phyloP scores from a whole-genome alignment of 2,113 vertebrate species.

The Chascanopsetta lugubris region DNA sequence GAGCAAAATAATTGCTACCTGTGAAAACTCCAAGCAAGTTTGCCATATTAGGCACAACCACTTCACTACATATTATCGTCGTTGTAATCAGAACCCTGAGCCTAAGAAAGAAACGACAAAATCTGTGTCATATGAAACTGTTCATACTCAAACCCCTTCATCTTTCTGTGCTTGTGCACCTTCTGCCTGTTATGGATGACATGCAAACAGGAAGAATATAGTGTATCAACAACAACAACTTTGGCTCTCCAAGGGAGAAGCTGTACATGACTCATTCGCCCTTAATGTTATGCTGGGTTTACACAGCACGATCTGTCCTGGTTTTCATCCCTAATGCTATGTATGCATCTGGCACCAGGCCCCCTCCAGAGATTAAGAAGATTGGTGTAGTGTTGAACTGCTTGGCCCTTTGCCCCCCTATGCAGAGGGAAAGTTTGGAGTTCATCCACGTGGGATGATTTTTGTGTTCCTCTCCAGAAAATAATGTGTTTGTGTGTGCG shows the following conservation, averaged over 20 bases:
- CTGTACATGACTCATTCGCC: background rate
- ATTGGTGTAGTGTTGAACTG: slow-evolving; percentile 49
- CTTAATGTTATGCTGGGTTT: background rate
- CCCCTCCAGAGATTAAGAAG: slow-evolving; percentile 32
- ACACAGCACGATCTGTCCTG: background rate
- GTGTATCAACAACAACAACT: background rate
- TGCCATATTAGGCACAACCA: slow-evolving; percentile 24
- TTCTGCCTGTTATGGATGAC: background rate
- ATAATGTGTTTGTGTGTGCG: slow-evolving; percentile 8
- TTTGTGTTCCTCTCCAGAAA: slow-evolving; percentile 35
- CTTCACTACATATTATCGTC: slow-evolving; percentile 31
- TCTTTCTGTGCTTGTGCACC: slow-evolving; percentile 27
- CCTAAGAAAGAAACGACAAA: background rate
- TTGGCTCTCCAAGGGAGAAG: background rate
- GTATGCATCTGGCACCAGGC: background rate
- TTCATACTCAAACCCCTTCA: slow-evolving; percentile 30
- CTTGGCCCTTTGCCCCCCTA: slow-evolving; percentile 30
- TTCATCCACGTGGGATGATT: slow-evolving; percentile 49
- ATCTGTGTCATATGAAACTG: slow-evolving; percentile 38
- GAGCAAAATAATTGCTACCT: slow-evolving; percentile 55
- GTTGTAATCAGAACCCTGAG: slow-evolving; percentile 27
- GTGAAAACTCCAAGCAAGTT: slow-evolving; percentile 39
- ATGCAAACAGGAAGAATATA: background rate
- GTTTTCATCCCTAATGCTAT: background rate
- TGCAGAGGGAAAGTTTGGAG: slow-evolving; percentile 42